Evolutionary conservation across 2,797 vertebrate species (phyloP).

Genomic region (Anolis apletophallus): DNA sequence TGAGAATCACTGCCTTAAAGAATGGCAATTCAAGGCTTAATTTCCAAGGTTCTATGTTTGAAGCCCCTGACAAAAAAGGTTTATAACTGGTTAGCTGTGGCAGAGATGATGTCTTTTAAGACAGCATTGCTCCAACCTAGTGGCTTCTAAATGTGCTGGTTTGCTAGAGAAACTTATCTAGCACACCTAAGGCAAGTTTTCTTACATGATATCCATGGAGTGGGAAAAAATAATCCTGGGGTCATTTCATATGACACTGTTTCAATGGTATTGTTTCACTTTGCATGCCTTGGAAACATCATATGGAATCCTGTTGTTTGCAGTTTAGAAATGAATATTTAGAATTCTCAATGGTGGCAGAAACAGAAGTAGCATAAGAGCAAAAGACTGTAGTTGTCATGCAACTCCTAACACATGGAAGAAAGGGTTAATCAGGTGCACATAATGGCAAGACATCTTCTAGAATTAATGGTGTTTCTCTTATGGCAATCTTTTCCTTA

Average conservation of each 20-base stretch:
- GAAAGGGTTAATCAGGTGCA: not conserved
- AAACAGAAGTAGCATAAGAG: not conserved
- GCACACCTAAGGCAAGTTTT: not conserved
- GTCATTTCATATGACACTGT: too few relatives aligned
- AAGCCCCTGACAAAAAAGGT: not conserved
- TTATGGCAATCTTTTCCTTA: constrained; percentile 51
- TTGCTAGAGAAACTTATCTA: not conserved
- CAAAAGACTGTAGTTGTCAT: too few relatives aligned
- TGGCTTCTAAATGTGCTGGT: not conserved
- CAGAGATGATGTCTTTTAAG: not conserved
- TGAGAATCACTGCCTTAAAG: too few relatives aligned
- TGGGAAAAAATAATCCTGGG: not conserved
- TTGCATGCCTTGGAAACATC: too few relatives aligned
- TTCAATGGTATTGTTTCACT: too few relatives aligned
- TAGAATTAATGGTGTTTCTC: constrained; percentile 13
- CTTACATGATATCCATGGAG: not conserved
- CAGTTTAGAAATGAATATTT: too few relatives aligned
- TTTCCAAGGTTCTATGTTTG: not conserved
- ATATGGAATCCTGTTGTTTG: too few relatives aligned
- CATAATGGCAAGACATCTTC: not conserved
- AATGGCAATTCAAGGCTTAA: too few relatives aligned
- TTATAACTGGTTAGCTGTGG: not conserved
- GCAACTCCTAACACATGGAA: not conserved
- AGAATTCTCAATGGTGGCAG: not conserved
- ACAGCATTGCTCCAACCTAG: not conserved